phyloP scores from a whole-genome alignment of 2,113 vertebrate species.

The Rhinichthys klamathensis region DNA sequence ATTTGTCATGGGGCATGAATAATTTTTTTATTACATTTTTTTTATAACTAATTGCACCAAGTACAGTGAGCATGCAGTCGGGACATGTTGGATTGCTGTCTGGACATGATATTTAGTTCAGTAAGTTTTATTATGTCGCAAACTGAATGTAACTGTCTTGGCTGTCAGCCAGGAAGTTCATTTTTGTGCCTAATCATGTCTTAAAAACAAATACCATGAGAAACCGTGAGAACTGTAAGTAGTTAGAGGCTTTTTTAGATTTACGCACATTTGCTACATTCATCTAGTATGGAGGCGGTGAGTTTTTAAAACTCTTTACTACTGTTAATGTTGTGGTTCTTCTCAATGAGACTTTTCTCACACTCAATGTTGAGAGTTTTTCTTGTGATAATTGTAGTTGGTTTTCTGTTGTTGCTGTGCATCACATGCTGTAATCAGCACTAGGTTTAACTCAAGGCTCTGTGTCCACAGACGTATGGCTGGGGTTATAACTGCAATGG shows the following conservation, averaged over 20 bases:
- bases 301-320: no score
- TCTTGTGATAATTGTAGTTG: neutral
- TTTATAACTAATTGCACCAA: neutral
- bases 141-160: neutral
- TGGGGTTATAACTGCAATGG: constrained; percentile 99
- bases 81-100: neutral
- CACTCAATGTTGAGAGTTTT: neutral
- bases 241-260: no score
- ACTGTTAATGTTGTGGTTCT: no score
- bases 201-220: neutral
- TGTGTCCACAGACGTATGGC: constrained; percentile 83
- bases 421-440: neutral
- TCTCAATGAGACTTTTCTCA: neutral
- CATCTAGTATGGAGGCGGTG: no score
- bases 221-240: neutral
- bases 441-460: neutral
- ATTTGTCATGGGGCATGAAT: neutral
- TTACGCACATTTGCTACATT: no score
- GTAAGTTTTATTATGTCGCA: neutral
- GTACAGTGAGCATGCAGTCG: neutral
- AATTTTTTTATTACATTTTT: no score
- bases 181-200: neutral
- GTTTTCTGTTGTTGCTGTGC: no score
- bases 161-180: neutral
- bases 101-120: neutral